Evolutionary conservation across 1,140 invertebrate species (phyloP).

Genomic region (Caenorhabditis inopinata): DNA sequence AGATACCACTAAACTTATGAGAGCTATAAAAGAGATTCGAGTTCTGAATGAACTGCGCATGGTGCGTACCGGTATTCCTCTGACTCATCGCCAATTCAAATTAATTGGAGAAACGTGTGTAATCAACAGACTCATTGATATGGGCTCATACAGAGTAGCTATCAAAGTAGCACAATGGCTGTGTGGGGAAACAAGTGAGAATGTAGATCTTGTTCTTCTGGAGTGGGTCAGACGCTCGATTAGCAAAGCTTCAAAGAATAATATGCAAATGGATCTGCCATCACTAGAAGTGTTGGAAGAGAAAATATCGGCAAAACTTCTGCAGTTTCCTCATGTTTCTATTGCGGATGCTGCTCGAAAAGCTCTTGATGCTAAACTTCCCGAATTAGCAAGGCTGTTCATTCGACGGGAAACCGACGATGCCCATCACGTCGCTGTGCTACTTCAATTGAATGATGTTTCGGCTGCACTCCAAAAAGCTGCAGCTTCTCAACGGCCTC

Average conservation of each 20-base stretch:
- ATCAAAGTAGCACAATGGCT: slow-evolving; percentile 86
- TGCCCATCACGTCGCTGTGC: slow-evolving; percentile 40
- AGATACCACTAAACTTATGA: slow-evolving; percentile 80
- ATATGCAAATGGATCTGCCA: background rate
- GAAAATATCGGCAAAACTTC: slow-evolving; percentile 40
- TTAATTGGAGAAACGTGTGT: slow-evolving; percentile 78
- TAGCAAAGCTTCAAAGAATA: background rate
- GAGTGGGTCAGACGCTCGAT: slow-evolving; percentile 77
- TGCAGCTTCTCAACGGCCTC: slow-evolving; percentile 7
- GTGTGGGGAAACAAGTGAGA: slow-evolving; percentile 79
- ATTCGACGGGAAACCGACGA: slow-evolving; percentile 46
- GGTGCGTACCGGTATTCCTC: slow-evolving; percentile 81
- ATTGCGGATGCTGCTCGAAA: slow-evolving; percentile 74
- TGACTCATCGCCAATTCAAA: slow-evolving; percentile 82
- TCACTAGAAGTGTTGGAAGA: slow-evolving; percentile 33
- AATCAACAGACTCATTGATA: slow-evolving; percentile 83
- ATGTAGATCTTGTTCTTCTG: slow-evolving; percentile 83
- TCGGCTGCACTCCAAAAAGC: slow-evolving; percentile 24
- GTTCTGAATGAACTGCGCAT: slow-evolving; percentile 87
- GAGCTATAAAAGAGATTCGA: slow-evolving; percentile 81
- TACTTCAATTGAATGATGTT: slow-evolving; percentile 39
- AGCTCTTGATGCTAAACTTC: slow-evolving; percentile 67
- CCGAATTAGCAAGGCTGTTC: slow-evolving; percentile 40
- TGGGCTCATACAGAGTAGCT: slow-evolving; percentile 85
- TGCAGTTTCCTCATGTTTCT: slow-evolving; percentile 44